phyloP scores from a whole-genome alignment of 2,113 vertebrate species.

The Eulemur macaco region DNA sequence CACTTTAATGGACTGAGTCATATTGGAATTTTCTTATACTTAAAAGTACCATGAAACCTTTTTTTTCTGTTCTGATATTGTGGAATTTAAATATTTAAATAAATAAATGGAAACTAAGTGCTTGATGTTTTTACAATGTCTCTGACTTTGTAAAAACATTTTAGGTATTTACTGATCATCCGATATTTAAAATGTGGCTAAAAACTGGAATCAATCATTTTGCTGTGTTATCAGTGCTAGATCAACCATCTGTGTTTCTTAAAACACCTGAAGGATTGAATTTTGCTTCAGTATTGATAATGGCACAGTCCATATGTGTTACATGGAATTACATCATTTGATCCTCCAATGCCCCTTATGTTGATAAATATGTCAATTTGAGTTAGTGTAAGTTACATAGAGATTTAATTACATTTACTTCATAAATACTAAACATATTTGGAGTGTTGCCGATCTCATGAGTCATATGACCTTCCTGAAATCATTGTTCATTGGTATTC shows the following conservation, averaged over 20 bases:
- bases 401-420: background rate
- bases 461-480: background rate
- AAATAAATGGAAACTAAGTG: background rate
- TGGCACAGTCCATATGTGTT: background rate
- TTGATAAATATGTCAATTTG: background rate
- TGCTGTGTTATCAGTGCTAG: background rate
- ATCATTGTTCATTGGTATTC: background rate
- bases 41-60: background rate
- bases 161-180: background rate
- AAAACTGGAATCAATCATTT: constrained; percentile 11
- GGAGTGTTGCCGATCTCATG: background rate
- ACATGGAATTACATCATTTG: background rate
- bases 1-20: background rate
- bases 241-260: constrained; percentile 20
- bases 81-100: constrained; percentile 25
- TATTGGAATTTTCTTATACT: background rate
- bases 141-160: background rate
- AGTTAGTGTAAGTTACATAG: background rate
- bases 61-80: background rate
- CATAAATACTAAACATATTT: constrained; percentile 15
- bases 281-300: constrained; percentile 3
- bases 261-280: background rate
- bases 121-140: background rate
- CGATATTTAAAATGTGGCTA: background rate
- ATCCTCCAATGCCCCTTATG: background rate